Evolutionary conservation across 2,797 vertebrate species (phyloP), one percentile per base, ranked within the genome.

Genomic region (Catharus ustulatus): DNA sequence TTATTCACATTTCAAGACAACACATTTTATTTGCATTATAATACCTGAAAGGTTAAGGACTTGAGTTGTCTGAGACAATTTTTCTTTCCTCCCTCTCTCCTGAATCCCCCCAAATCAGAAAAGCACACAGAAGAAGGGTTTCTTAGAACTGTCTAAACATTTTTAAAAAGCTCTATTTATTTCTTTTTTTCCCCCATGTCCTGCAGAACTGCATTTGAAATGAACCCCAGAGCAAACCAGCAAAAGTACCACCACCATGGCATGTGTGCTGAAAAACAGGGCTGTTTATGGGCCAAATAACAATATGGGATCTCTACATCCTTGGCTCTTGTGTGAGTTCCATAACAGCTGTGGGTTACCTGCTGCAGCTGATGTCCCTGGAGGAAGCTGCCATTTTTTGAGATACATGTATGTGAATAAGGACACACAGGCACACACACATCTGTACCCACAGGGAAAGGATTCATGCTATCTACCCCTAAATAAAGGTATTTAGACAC

Each of bases 171-270:
- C 6, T 59, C 4, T 49, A 0, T 6, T 27, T 62, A 13, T 16
- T 5, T 20, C 0, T 5, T 21, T 64, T n/a, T 69, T 51, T 40
- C 16, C 4, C 5, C 10, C 36, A 27, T 1, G 2, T 63, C 48
- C 45, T 52, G 18, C 26, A 45, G 17, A 85, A 67, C 40, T 78
- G 54, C 42, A 71, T 21, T 1, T 86, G 49, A 81, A 90, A 75
- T 14, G 5, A 94, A 84, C 26, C 5, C 26, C 38, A 61, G 72
- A 86, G 42, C 32, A 88, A 86, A 68, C 26, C 26, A 66, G 36
- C 13, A 59, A 48, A 52, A 62, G 43, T 17, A 40, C 42, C 40
- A 45, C 11, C 21, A 63, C 43, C 29, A 17, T 27, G 30, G 17
- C 38, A 34, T 1, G 3, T 19, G 16, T 5, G 16, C 21, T 49